Evolutionary conservation across 1,140 invertebrate genomes (phyloP).

Genomic region (Saccostrea echinata): DNA sequence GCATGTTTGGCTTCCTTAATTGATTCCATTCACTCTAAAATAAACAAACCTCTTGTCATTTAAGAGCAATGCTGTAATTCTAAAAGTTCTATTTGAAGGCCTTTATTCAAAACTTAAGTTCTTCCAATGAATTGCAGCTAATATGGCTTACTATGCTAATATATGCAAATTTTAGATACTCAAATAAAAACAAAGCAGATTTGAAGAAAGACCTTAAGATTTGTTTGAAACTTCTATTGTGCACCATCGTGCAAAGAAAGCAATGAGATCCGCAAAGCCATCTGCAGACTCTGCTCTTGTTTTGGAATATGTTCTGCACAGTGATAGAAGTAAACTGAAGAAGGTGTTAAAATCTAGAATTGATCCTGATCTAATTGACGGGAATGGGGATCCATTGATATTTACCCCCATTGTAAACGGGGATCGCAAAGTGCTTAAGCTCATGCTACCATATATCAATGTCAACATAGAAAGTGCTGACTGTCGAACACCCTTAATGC

Average conservation of each 20-base stretch:
- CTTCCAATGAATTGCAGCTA: not conserved
- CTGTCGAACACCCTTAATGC: slow-evolving; percentile 40
- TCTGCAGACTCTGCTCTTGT: no score
- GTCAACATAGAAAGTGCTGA: slow-evolving; percentile 43
- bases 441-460: not conserved
- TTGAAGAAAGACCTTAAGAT: not conserved
- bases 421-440: not conserved
- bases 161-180: not conserved
- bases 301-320: not conserved
- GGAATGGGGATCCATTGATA: not conserved
- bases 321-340: not conserved
- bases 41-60: not conserved
- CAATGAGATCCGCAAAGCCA: not conserved
- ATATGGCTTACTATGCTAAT: not conserved
- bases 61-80: not conserved
- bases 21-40: not conserved
- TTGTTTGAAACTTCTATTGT: not conserved
- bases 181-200: not conserved
- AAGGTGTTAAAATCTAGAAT: not conserved
- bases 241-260: not conserved
- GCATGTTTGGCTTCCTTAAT: not conserved
- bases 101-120: not conserved
- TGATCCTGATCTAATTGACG: not conserved
- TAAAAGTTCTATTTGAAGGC: not conserved
- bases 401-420: not conserved